Evolutionary conservation across 2,113 vertebrate species (phyloP).

Genomic region (Ceuthmochares aereus): DNA sequence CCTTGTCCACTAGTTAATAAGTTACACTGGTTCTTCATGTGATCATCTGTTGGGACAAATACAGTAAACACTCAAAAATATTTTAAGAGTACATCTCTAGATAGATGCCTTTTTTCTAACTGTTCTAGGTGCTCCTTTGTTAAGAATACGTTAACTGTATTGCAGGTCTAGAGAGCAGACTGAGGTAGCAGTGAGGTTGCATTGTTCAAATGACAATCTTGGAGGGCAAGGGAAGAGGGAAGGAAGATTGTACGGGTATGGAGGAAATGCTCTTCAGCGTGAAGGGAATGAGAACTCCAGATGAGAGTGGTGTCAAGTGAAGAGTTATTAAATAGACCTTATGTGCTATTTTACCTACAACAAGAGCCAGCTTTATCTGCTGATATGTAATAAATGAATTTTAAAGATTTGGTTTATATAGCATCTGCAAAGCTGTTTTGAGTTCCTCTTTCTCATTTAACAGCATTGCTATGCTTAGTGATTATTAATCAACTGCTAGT

Average conservation of each 20-base stretch:
- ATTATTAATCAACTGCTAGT: neutral
- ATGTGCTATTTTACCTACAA: neutral
- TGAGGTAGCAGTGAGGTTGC: neutral
- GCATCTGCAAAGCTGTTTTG: neutral
- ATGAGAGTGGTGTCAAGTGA: neutral
- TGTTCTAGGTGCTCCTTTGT: neutral
- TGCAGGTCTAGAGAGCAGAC: neutral
- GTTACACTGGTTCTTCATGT: neutral
- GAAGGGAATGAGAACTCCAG: neutral
- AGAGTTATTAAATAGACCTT: neutral
- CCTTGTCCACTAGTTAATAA: neutral
- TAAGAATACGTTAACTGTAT: neutral
- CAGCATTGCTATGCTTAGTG: neutral
- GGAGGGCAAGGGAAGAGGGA: neutral
- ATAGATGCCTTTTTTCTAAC: neutral
- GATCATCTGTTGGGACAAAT: neutral
- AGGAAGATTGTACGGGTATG: neutral
- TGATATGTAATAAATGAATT: neutral
- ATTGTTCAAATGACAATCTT: accelerated
- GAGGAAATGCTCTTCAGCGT: neutral
- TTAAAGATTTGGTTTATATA: neutral
- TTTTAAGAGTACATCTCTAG: neutral
- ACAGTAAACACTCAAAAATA: neutral
- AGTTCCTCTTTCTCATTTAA: neutral
- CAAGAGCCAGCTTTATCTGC: neutral